Evolutionary conservation across 2,113 vertebrate species (phyloP).

Genomic region (Calyptommatus sinebrachiatus): DNA sequence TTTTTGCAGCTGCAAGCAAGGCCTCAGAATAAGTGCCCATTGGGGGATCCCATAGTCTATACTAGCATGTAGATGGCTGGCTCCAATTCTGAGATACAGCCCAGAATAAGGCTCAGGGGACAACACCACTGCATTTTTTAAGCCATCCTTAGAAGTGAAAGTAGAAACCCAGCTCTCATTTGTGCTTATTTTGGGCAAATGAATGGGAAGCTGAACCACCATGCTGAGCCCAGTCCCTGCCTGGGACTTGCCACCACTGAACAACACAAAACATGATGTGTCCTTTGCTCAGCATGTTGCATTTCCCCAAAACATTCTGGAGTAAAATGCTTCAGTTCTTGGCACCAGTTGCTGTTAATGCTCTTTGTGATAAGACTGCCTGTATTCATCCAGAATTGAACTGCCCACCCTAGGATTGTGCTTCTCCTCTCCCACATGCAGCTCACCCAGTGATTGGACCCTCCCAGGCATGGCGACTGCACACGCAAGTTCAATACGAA

Average conservation of each 20-base stretch:
- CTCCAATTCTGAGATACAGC: background rate
- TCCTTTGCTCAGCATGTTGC: background rate
- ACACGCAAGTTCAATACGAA: background rate
- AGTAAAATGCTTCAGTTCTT: background rate
- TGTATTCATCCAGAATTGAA: background rate
- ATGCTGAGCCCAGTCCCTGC: too few relatives aligned
- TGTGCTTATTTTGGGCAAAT: too few relatives aligned
- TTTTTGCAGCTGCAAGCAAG: too few relatives aligned
- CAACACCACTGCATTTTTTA: too few relatives aligned
- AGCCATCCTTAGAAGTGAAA: too few relatives aligned
- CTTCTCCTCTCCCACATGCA: background rate
- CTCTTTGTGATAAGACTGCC: background rate
- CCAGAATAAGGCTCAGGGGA: too few relatives aligned
- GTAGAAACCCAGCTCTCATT: too few relatives aligned
- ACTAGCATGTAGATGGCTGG: too few relatives aligned
- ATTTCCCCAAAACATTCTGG: background rate
- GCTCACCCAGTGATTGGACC: background rate
- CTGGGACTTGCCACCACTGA: too few relatives aligned
- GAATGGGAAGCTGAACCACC: too few relatives aligned
- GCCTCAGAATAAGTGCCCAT: too few relatives aligned
- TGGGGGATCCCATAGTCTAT: too few relatives aligned
- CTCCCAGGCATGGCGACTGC: background rate
- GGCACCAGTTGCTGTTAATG: background rate
- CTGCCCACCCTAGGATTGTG: background rate
- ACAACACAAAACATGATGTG: background rate